A percentile compares a stretch with the other conserved stretches of the same genome.
These are phyloP conservation scores for Rhincodon typus DNA, from an alignment of 2,797 vertebrate species.

Conservation along the genomic window DNA sequence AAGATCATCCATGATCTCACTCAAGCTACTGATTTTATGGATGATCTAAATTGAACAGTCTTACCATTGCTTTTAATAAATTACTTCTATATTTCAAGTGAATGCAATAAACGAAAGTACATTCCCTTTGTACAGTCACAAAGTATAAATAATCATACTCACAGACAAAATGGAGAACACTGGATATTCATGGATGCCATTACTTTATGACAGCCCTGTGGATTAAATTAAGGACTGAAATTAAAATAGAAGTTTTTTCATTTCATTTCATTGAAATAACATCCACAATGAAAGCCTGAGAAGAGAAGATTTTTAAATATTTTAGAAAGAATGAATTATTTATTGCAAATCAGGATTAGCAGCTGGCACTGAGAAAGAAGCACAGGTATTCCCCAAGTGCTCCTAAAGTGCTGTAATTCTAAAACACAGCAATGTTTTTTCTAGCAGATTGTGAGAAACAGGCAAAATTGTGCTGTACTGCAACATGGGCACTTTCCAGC, in stretches of 20 bases:
- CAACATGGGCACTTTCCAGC: not conserved
- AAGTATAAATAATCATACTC: not conserved
- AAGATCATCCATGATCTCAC: not conserved
- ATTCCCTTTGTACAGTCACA: not conserved
- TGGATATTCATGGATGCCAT: not conserved
- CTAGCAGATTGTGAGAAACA: not conserved
- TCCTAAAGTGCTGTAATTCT: not conserved
- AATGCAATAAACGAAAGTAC: not conserved
- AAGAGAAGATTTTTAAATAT: conserved; percentile 22
- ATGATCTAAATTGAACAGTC: not conserved
- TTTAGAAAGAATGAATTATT: conserved; percentile 30
- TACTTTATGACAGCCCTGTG: not conserved
- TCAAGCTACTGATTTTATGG: not conserved
- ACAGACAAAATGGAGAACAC: not conserved
- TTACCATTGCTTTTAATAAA: not conserved
- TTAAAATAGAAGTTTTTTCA: not conserved
- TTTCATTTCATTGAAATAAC: not conserved
- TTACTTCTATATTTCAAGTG: no score
- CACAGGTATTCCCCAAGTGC: not conserved
- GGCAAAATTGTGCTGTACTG: not conserved
- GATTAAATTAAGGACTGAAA: not conserved
- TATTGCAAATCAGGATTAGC: not conserved
- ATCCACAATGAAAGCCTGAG: not conserved
- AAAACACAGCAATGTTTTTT: not conserved
- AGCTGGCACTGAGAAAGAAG: not conserved